These are phyloP conservation scores for Liposcelis brunnea DNA, from an alignment of 2,888 invertebrate species.

Conservation along the genomic window DNA sequence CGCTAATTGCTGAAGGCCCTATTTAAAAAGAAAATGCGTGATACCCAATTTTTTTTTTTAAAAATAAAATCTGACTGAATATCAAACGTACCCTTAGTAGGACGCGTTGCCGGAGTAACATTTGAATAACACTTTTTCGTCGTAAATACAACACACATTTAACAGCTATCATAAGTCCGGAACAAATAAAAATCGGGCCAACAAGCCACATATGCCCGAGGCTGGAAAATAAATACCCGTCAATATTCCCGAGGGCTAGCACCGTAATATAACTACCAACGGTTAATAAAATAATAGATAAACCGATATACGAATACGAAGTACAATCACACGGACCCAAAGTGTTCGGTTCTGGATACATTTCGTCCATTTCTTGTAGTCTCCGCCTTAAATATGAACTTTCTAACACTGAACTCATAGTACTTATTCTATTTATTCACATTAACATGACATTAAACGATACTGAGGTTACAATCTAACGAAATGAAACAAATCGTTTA, in stretches of 20 bases:
- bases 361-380: constrained; percentile 17
- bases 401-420: constrained; percentile 10
- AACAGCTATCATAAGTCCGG: constrained; percentile 49
- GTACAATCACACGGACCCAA: constrained; percentile 48
- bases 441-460: too few species aligned
- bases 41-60: constrained; percentile 9
- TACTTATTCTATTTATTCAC: too few species aligned
- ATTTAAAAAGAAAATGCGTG: constrained; percentile 11
- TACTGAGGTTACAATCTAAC: too few species aligned
- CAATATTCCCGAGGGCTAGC: constrained; percentile 38
- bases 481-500: too few species aligned
- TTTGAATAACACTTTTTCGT: constrained; percentile 45
- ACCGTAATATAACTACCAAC: constrained; percentile 46
- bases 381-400: constrained; percentile 16
- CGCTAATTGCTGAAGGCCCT: constrained; percentile 18
- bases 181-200: constrained; percentile 47
- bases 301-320: constrained; percentile 43
- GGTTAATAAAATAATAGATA: constrained; percentile 42
- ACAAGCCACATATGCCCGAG: constrained; percentile 51
- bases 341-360: constrained; percentile 22
- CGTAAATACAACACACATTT: constrained; percentile 46
- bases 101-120: constrained; percentile 43
- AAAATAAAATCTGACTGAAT: constrained; percentile 7
- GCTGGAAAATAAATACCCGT: constrained; percentile 38
- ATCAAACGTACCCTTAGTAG: constrained; percentile 36